Evolutionary conservation across 2,888 invertebrate genomes (phyloP), one percentile per base, ranked within the genome.

Genomic region (Nineta flava): DNA sequence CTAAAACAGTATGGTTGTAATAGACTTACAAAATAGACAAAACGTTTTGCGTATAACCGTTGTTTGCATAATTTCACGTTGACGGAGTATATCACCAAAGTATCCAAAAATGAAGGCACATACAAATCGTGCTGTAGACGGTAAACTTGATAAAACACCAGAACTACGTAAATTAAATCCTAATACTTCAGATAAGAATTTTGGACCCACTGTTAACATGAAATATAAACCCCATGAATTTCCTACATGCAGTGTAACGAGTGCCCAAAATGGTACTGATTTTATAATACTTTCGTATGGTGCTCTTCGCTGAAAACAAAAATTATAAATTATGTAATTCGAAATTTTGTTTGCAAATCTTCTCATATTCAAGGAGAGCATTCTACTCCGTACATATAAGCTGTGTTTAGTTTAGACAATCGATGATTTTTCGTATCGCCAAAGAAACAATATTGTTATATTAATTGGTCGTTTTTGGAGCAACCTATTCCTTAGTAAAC

Each of bases 201-300:
- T 79, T 6, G 85, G 85, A 43, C 84, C 83, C 35, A 81, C 80
- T 1, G 83, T 85, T 66, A 85, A 75, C 46, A 84, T 73, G 60
- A 86, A 83, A 63, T 81, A 83, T 26, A 86, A 62, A 1, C 86
- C 81, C 78, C 85, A 86, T 51, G 83, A 66, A 59, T 82, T 86
- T 38, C 86, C 86, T 57, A 80, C 85, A 57, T 86, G 86, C 19
- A 83, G 67, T 2, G 80, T 57, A 9, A 72, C 57, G 59, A 86
- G 69, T 0, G 81, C 76, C 65, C 80, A 69, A 62, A 85, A 84
- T 13, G 84, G 84, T 45, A 82, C 54, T 0, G 84, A 85, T 1
- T 73, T 62, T 13, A 76, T 53, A 35, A 86, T 77, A 31, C 69
- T 66, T 57, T 66, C 72, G 56, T 82, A 73, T 1, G 86, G 86